Conservation (phyloP, 2,113 vertebrate genomes). For the Anguilla rostrata region DNA sequence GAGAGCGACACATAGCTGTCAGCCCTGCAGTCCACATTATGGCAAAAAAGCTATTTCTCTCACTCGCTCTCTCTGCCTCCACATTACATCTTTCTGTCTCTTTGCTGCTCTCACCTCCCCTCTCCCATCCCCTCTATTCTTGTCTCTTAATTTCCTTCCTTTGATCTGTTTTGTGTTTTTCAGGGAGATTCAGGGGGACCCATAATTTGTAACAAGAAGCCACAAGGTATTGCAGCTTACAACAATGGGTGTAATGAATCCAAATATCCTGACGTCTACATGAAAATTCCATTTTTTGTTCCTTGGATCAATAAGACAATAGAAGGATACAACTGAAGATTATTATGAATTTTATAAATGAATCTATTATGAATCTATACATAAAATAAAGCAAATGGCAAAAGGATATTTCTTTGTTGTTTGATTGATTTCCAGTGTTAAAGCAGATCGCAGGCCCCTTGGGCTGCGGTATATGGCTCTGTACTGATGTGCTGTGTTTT, state of each 20-base stretch:
- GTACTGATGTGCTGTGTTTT: no score
- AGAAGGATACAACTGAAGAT: neutral
- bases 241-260: conserved; percentile 12
- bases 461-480: no score
- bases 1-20: no score
- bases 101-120: neutral
- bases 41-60: no score
- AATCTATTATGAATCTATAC: no score
- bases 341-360: no score
- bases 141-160: neutral
- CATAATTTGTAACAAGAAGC: conserved; percentile 28
- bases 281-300: conserved; percentile 31
- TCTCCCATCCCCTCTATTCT: no score
- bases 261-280: conserved; percentile 36
- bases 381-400: no score
- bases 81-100: no score
- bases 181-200: conserved; percentile 49
- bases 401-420: neutral
- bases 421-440: neutral
- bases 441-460: neutral
- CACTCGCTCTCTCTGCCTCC: no score
- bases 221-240: conserved; percentile 36
- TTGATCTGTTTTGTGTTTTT: neutral
- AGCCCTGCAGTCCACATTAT: no score
- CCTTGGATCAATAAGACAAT: conserved; percentile 38